Conservation (phyloP, 2,797 vertebrate genomes). For the Megaceryle alcyon region DNA sequence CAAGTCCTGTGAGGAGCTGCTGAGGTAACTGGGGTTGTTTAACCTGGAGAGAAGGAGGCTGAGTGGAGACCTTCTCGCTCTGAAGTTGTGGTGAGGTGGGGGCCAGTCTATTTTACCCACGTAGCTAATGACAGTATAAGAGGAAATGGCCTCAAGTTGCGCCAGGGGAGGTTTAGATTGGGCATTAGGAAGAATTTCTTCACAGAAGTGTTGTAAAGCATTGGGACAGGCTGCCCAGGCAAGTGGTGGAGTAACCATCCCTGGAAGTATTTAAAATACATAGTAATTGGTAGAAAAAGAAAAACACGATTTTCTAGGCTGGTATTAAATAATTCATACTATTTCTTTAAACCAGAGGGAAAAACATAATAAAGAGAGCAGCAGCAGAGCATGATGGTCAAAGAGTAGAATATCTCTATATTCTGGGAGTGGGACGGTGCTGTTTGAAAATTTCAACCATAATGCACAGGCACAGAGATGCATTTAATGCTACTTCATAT, state of each 20-base stretch:
- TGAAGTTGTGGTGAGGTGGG: not conserved
- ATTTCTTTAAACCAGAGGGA: not conserved
- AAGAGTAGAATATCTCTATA: not conserved
- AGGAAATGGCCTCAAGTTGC: not conserved
- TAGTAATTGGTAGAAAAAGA: not conserved
- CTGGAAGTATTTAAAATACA: not conserved
- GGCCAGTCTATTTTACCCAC: not conserved
- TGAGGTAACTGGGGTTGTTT: accelerated
- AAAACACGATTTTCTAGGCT: not conserved
- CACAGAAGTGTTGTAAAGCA: not conserved
- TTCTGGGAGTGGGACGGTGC: not conserved
- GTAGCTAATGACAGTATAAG: not conserved
- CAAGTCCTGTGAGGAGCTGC: not conserved
- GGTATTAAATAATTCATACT: not conserved
- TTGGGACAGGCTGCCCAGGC: not conserved
- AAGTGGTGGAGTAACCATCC: not conserved
- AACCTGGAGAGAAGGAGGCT: not conserved
- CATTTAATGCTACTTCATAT: not conserved
- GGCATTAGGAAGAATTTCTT: not conserved
- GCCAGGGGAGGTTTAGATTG: not conserved
- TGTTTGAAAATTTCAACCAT: not conserved
- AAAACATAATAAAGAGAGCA: not conserved
- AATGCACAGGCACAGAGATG: not conserved
- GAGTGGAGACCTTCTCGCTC: not conserved
- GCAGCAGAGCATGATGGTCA: not conserved